These are phyloP conservation scores for Ecliptopera silaceata DNA, from an alignment of 2,888 invertebrate species.

Conservation along the genomic window DNA sequence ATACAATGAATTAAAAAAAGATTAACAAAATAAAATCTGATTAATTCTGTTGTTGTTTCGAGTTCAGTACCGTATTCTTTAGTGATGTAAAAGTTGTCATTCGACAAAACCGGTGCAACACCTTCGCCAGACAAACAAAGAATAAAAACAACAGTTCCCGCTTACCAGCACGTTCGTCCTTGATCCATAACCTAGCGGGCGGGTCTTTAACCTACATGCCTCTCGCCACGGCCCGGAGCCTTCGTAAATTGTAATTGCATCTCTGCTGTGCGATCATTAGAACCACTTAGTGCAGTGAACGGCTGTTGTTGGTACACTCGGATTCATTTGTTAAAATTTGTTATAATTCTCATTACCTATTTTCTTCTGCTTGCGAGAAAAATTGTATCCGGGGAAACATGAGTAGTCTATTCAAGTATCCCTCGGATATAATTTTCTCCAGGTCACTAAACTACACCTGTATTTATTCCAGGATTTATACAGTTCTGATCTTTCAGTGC, in stretches of 20 bases:
- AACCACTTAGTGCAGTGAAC: conserved; percentile 38
- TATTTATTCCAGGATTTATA: no score
- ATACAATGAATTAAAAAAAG: no score
- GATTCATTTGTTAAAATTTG: conserved; percentile 11
- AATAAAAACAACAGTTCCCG: not conserved
- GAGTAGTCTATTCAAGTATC: no score
- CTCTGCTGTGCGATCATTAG: conserved; percentile 40
- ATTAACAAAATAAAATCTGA: no score
- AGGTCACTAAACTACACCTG: no score
- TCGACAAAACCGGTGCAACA: not conserved
- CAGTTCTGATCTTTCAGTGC: no score
- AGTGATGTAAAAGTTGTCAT: not conserved
- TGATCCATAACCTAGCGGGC: conserved; percentile 56
- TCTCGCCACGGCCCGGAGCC: conserved; percentile 44
- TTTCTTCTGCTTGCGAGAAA: no score
- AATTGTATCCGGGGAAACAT: no score
- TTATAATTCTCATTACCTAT: not conserved
- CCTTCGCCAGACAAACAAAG: not conserved
- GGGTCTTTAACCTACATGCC: conserved; percentile 59
- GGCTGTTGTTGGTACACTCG: conserved; percentile 32
- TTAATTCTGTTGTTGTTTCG: not conserved
- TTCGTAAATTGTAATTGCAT: conserved; percentile 44
- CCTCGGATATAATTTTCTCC: no score
- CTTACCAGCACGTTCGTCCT: conserved; percentile 45
- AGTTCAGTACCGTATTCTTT: not conserved